These are phyloP conservation scores for Euborellia annulipes DNA, from an alignment of 1,140 invertebrate genomes.

Conservation along the genomic window DNA sequence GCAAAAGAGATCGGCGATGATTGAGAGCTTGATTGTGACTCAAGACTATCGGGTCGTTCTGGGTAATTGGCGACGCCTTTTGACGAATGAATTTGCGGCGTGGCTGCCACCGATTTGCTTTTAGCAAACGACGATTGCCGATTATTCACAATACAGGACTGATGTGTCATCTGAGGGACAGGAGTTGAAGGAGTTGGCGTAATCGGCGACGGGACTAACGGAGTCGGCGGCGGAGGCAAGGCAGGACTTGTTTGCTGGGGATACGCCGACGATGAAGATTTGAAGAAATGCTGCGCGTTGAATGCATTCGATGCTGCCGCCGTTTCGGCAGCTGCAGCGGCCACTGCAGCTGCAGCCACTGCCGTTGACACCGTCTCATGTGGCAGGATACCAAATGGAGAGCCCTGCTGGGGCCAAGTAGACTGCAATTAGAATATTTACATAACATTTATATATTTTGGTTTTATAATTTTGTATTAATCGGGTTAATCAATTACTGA, in stretches of 20 bases:
- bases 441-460: no score
- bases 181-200: background rate
- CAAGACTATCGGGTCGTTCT: no score
- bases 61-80: no score
- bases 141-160: no score
- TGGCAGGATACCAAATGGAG: slow-evolving; percentile 58
- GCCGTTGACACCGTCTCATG: slow-evolving; percentile 45
- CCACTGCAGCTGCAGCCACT: slow-evolving; percentile 35
- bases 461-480: no score
- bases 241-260: slow-evolving; percentile 24
- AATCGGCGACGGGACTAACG: background rate
- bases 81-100: no score
- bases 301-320: slow-evolving; percentile 47
- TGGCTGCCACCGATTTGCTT: no score
- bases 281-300: slow-evolving; percentile 29
- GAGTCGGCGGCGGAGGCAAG: no score
- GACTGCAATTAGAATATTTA: no score
- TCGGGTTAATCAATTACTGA: no score
- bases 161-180: no score
- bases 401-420: slow-evolving; percentile 41
- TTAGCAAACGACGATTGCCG: no score
- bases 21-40: slow-evolving; percentile 23
- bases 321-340: slow-evolving; percentile 18
- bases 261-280: slow-evolving; percentile 19
- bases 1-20: slow-evolving; percentile 59